Evolutionary conservation across 2,797 vertebrate genomes (phyloP), one percentile per base, ranked within the genome.

Genomic region (Anabas testudineus): DNA sequence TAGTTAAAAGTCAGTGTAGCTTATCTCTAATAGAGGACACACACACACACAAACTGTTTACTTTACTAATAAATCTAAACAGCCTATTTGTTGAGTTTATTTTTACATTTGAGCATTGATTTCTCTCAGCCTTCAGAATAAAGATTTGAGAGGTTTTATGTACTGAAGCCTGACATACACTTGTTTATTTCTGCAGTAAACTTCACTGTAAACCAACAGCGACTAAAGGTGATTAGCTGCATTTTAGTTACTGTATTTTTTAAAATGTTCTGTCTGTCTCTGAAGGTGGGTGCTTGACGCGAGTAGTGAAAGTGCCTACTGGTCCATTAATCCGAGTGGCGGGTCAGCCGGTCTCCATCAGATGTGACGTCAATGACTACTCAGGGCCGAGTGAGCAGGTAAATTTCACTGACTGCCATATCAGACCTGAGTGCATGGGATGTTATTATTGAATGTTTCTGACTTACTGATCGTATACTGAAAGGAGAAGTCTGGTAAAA

Each of bases 331-430:
- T 97, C 46, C 93, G 97, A 2, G 96, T 98, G 24, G 88, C 91
- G 70, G 96, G 95, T 43, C 96, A 96, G 0, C 90, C 95, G 0
- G 90, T 96, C 60, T 92, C 92, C 66, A 94, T 99, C 70, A 93
- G 92, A 42, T 99, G 98, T 84, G 94, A 95, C 0, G 97, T 99
- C 43, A 93, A 52, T 0, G 94, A 96, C 0, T 99, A 98, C 0
- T 91, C 94, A 0, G 98, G 98, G 39, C 98, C 97, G n/a, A 84
- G 71, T 0, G 97, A 99, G 46, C 98, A 99, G 90, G 91, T 93
- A 26, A 10, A 16, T 22, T 30, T 42, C 26, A 15, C 10, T 37
- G 16, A 10, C 6, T 10, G 3, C 12, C 21, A 3, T 1, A 3
- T 14, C 10, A 37, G 36, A 37, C 36, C 13, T 37, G 36, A 32